These are phyloP conservation scores for Thaleichthys pacificus DNA, from an alignment of 2,797 vertebrate species.

Conservation along the genomic window DNA sequence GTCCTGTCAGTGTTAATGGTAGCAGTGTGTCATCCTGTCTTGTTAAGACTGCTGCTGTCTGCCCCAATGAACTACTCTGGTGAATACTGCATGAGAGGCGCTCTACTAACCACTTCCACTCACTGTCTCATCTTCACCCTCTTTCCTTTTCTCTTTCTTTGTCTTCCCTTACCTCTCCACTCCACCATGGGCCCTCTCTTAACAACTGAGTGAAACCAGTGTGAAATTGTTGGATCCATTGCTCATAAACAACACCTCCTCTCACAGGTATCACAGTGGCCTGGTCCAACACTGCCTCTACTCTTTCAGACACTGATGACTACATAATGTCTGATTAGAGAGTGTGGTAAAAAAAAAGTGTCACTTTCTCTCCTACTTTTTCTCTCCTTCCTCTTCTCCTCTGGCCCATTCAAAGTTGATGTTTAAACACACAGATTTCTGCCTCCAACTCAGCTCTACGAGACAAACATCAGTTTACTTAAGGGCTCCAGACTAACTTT, in stretches of 20 bases:
- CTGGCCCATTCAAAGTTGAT: no score
- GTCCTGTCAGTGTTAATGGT: no score
- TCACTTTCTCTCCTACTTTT: no score
- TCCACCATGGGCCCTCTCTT: conserved; percentile 9
- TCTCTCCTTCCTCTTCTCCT: no score
- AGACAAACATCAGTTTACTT: no score
- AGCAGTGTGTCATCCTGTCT: background rate
- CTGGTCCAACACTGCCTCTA: conserved; percentile 28
- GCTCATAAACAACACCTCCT: conserved; percentile 68
- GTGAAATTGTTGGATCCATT: conserved; percentile 80
- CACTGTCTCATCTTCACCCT: conserved; percentile 47
- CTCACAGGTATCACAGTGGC: conserved; percentile 77
- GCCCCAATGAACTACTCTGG: conserved; percentile 44
- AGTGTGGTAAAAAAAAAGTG: no score
- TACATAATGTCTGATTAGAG: no score
- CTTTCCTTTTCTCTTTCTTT: conserved; percentile 38
- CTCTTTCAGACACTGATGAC: no score
- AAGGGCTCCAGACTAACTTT: no score
- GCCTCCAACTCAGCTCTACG: no score
- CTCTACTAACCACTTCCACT: background rate
- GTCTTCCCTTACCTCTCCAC: conserved; percentile 32
- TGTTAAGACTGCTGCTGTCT: conserved; percentile 8
- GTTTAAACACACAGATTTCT: no score
- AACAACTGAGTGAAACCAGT: conserved; percentile 78
- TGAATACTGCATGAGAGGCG: conserved; percentile 68